Base-by-base conservation (phyloP, 2,888 invertebrate genomes). In the Andrena chrysosceles region DNA sequence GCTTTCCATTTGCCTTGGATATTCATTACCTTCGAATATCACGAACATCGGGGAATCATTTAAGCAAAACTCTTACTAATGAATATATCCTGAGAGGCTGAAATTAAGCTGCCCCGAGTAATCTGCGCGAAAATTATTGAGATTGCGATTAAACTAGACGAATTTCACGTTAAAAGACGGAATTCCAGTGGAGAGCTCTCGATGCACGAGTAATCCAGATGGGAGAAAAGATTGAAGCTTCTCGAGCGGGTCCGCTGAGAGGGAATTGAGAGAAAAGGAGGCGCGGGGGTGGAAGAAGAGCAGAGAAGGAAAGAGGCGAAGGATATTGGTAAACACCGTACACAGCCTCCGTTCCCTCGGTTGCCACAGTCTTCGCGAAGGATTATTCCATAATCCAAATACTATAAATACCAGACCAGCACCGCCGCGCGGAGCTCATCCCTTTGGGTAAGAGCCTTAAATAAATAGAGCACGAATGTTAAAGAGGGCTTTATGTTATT, bases 381-480 rank as follows among this genome's bases (percentile, higher is more conserved):
- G 90, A 92, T 93, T 92, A 92, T 92, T 90, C 89, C 86, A 91
- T 93, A 93, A 93, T 93, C 93, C 91, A 91, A 92, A 92, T 91
- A 92, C 90, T 91, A 93, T 92, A 93, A 93, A 93, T 93, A 93
- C 91, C 91, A 88, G 90, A 87, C 86, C 86, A 83, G 88, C 87
- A 84, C 73, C 87, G 81, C 84, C 87, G 79, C 85, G 84, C 81
- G 77, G 81, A 79, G 87, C 88, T 89, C 88, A 90, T 90, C 87
- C 88, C 81, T 77, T 81, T 81, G 89, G 88, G 89, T 89, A 87
- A 90, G 88, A 91, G 89, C 73, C 87, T 90, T 90, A 90, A 91
- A 91, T 90, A 90, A 91, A 91, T 90, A 91, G 85, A 90, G 85
- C 87, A 81, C 82, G 83, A 83, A 87, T 88, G 84, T 87, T 81